Evolutionary conservation across 92 coral and sea anemone species (phyloP).

Genomic region (Phenganax stokvisi): DNA sequence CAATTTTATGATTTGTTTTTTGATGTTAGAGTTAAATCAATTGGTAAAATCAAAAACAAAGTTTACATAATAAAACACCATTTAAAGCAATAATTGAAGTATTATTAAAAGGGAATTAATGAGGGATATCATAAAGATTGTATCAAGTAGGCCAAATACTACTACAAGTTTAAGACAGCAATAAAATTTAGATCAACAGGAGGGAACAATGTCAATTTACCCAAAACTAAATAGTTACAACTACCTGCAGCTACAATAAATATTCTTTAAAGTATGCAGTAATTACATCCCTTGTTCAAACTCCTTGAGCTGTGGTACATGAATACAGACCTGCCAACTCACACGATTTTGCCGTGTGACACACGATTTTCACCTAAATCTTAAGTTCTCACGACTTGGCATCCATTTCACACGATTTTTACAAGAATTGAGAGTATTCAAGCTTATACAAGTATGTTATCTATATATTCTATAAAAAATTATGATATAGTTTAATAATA

Average conservation of each 20-base stretch:
- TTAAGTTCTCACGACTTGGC: not conserved
- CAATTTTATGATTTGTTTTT: not conserved
- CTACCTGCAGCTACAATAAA: not conserved
- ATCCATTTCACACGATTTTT: not conserved
- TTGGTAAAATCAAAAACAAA: not conserved
- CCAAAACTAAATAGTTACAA: not conserved
- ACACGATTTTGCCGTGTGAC: not conserved
- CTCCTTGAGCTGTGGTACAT: conserved; percentile 31
- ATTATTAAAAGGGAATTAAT: too few relatives aligned
- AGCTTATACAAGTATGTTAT: not conserved
- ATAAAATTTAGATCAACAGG: too few relatives aligned
- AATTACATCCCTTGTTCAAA: conserved; percentile 24
- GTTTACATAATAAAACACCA: not conserved
- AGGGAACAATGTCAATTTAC: not conserved
- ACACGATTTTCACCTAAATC: conserved; percentile 2
- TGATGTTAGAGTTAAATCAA: not conserved
- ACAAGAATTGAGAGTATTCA: not conserved
- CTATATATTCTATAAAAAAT: too few relatives aligned
- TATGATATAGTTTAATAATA: too few relatives aligned
- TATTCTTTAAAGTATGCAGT: conserved; percentile 33
- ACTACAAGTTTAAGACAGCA: too few relatives aligned
- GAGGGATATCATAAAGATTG: too few relatives aligned
- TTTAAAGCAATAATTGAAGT: too few relatives aligned
- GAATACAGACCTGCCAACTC: conserved; percentile 6
- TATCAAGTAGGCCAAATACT: too few relatives aligned